Percentiles rank a stretch among this genome's conserved stretches.
These are phyloP conservation scores for Aspidiotus rigidus DNA, from an alignment of 2,888 invertebrate genomes.

Conservation along the genomic window DNA sequence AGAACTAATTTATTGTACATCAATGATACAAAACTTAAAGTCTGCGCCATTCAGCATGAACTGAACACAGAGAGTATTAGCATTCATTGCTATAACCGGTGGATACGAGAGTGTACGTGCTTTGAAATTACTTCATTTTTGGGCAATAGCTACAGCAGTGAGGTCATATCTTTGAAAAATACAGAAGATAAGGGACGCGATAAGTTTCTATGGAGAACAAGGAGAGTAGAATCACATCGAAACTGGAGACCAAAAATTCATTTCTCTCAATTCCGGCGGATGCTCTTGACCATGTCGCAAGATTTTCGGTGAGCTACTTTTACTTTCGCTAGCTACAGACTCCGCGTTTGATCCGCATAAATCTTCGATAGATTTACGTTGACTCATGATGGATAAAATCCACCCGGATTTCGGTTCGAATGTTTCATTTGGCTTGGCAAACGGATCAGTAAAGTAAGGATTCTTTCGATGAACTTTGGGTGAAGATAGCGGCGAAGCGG, in stretches of 20 bases:
- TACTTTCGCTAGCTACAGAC: slow-evolving; percentile 5
- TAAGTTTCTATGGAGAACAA: no score
- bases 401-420: slow-evolving; percentile 15
- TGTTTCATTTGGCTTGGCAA: slow-evolving; percentile 20
- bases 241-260: slow-evolving; percentile 79
- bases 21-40: no score
- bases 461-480: slow-evolving; percentile 53
- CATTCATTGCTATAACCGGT: no score
- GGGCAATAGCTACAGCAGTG: no score
- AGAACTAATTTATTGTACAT: no score
- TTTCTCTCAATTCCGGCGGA: slow-evolving; percentile 65
- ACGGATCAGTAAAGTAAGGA: slow-evolving; percentile 50
- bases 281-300: slow-evolving; percentile 40
- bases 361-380: slow-evolving; percentile 29
- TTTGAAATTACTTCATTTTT: no score
- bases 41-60: no score
- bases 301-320: slow-evolving; percentile 14
- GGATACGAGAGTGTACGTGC: no score
- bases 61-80: no score
- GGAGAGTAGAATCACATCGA: slow-evolving; percentile 54
- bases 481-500: slow-evolving; percentile 57
- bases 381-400: slow-evolving; percentile 27
- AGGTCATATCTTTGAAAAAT: no score
- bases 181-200: no score
- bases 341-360: slow-evolving; percentile 8